A percentile compares a stretch with the other conserved stretches of the same genome.
Evolutionary conservation across 2,113 vertebrate species (phyloP).

Genomic region (Siniperca chuatsi): DNA sequence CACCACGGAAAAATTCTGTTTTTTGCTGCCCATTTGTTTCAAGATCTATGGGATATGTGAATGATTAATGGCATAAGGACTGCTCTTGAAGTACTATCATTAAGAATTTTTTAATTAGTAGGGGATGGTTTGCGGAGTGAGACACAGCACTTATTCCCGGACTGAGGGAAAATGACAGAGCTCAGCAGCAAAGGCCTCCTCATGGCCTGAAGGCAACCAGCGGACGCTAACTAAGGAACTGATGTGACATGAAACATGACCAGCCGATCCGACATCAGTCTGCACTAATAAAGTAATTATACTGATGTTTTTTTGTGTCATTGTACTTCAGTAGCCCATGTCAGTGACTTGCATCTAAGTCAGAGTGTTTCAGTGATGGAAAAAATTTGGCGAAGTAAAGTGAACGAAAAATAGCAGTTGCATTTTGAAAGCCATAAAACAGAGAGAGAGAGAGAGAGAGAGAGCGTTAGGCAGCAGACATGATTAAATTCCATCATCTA

Average conservation of each 20-base stretch:
- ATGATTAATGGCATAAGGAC: slow-evolving; percentile 65
- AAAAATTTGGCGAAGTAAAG: slow-evolving; percentile 53
- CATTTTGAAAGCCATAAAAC: slow-evolving; percentile 52
- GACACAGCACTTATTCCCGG: slow-evolving; percentile 22
- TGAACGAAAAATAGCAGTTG: slow-evolving; percentile 40
- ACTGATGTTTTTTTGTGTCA: slow-evolving; percentile 34
- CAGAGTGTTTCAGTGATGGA: slow-evolving; percentile 18
- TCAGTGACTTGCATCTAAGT: slow-evolving; percentile 54
- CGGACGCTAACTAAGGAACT: slow-evolving; percentile 36
- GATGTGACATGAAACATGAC: slow-evolving; percentile 63
- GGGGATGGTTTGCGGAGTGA: slow-evolving; percentile 44
- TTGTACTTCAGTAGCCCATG: slow-evolving; percentile 32
- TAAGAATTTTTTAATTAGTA: slow-evolving; percentile 72
- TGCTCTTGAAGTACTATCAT: slow-evolving; percentile 57
- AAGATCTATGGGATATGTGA: slow-evolving; percentile 57
- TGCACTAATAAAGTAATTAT: slow-evolving; percentile 57
- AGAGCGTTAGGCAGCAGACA: slow-evolving; percentile 57
- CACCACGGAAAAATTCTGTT: slow-evolving; percentile 20
- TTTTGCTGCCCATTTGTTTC: slow-evolving; percentile 45
- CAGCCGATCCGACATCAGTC: slow-evolving; percentile 49
- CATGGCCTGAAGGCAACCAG: slow-evolving; percentile 37
- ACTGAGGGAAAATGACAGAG: slow-evolving; percentile 28
- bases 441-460: slow-evolving; percentile 29
- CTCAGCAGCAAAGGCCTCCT: slow-evolving; percentile 40
- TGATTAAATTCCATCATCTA: slow-evolving; percentile 79